Evolutionary conservation across 2,797 vertebrate species (phyloP).

Genomic region (Champsocephalus gunnari): DNA sequence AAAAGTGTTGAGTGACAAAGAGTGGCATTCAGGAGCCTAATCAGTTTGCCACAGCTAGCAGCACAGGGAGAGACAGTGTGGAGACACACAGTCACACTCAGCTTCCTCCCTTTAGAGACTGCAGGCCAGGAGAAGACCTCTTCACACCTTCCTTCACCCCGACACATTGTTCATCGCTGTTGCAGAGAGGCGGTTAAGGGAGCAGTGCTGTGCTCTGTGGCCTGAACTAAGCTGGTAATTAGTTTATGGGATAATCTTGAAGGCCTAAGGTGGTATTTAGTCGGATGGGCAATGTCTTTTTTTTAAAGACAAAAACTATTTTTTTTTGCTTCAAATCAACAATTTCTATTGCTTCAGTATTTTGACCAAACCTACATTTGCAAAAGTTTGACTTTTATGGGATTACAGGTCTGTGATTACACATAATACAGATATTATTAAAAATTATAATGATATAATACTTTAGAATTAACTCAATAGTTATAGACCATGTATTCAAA

Average conservation of each 20-base stretch:
- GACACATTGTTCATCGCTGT: constrained; percentile 48
- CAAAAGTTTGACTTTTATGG: background rate
- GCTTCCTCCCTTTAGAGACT: constrained; percentile 47
- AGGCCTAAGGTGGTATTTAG: constrained; percentile 61
- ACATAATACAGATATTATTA: background rate
- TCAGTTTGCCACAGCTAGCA: constrained; percentile 56
- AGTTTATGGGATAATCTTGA: constrained; percentile 68
- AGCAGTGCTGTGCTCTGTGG: constrained; percentile 44
- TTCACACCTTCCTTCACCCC: constrained; percentile 56
- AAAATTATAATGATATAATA: background rate
- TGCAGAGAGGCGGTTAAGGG: constrained; percentile 43
- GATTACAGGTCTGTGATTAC: background rate
- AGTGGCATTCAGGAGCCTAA: constrained; percentile 62
- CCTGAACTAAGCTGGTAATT: constrained; percentile 60
- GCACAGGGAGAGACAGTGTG: constrained; percentile 40
- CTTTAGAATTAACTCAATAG: background rate
- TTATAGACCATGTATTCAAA: background rate
- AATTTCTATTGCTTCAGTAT: background rate
- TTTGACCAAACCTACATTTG: constrained; percentile 4
- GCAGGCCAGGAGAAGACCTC: constrained; percentile 38
- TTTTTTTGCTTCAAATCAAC: background rate
- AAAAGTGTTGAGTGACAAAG: constrained; percentile 56
- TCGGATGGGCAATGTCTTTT: constrained; percentile 15
- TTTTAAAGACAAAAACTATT: background rate
- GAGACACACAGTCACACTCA: constrained; percentile 64